Conservation (phyloP, 2,113 vertebrate species). For the Corydoras maculifer region DNA sequence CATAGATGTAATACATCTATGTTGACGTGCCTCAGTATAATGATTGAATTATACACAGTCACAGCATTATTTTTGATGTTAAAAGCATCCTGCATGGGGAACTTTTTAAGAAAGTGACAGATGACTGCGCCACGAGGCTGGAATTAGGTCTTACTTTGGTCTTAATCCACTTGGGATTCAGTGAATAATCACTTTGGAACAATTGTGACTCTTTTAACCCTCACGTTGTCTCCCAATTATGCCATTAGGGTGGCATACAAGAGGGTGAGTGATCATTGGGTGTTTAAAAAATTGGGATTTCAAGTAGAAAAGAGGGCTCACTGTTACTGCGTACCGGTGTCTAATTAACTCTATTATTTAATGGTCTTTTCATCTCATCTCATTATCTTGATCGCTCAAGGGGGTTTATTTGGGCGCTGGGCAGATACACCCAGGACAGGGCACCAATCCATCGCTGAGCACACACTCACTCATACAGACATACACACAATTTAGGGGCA, state of each 20-base stretch:
- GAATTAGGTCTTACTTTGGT: constrained; percentile 14
- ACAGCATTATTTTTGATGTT: not conserved
- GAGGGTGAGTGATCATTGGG: constrained; percentile 24
- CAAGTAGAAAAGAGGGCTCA: not conserved
- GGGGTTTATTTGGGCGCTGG: too few species aligned
- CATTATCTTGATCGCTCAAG: too few species aligned
- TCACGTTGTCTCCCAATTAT: constrained; percentile 17
- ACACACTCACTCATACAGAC: too few species aligned
- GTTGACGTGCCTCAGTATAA: too few species aligned
- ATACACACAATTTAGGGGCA: too few species aligned
- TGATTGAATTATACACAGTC: too few species aligned
- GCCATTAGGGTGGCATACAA: constrained; percentile 22
- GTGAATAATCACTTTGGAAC: constrained; percentile 23
- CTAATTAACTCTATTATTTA: too few species aligned
- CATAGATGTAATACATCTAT: too few species aligned
- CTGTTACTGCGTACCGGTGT: not conserved
- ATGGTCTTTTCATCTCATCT: too few species aligned
- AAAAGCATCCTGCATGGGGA: not conserved
- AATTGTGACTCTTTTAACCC: constrained; percentile 23
- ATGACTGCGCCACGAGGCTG: not conserved
- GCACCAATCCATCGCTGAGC: too few species aligned
- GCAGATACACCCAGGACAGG: too few species aligned
- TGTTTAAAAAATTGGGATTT: not conserved
- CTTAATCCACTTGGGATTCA: constrained; percentile 20
- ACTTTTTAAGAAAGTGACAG: constrained; percentile 12